phyloP scores from a whole-genome alignment of 2,888 invertebrate species.

The Dioctria rufipes region DNA sequence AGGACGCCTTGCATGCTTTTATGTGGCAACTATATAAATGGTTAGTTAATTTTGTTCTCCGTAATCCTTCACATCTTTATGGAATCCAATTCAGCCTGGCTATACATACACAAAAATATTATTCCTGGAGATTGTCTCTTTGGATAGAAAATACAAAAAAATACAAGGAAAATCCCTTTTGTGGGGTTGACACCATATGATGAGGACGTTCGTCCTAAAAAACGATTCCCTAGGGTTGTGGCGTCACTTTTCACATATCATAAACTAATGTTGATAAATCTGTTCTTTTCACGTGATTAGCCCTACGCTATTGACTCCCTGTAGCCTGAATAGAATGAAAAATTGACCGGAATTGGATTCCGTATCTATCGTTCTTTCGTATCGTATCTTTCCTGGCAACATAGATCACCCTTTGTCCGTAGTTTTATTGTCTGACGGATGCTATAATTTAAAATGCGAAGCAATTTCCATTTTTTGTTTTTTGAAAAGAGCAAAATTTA shows the following conservation, averaged over 20 bases:
- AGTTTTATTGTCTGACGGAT: slow-evolving; percentile 53
- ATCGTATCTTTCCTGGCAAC: slow-evolving; percentile 49
- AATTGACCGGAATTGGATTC: slow-evolving; percentile 56
- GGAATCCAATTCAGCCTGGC: background rate
- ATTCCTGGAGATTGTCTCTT: slow-evolving; percentile 41
- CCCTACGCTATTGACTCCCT: slow-evolving; percentile 54
- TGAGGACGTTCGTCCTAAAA: slow-evolving; percentile 23
- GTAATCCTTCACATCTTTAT: slow-evolving; percentile 36
- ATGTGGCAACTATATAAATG: background rate
- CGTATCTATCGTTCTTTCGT: slow-evolving; percentile 7
- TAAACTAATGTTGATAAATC: slow-evolving; percentile 56
- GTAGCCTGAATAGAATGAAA: slow-evolving; percentile 55
- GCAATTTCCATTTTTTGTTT: slow-evolving; percentile 37
- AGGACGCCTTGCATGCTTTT: background rate
- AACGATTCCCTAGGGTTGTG: slow-evolving; percentile 25
- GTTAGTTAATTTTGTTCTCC: slow-evolving; percentile 47
- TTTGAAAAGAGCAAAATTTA: slow-evolving; percentile 23
- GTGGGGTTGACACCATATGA: slow-evolving; percentile 7
- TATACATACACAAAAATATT: slow-evolving; percentile 29
- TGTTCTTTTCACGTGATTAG: slow-evolving; percentile 57
- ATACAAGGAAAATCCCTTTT: background rate
- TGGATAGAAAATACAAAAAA: slow-evolving; percentile 2
- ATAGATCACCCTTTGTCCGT: slow-evolving; percentile 52
- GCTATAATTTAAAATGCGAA: slow-evolving; percentile 57
- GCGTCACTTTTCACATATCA: slow-evolving; percentile 53